Base-by-base conservation (phyloP, 2,113 vertebrate species). In the Pachyramphus minor region DNA sequence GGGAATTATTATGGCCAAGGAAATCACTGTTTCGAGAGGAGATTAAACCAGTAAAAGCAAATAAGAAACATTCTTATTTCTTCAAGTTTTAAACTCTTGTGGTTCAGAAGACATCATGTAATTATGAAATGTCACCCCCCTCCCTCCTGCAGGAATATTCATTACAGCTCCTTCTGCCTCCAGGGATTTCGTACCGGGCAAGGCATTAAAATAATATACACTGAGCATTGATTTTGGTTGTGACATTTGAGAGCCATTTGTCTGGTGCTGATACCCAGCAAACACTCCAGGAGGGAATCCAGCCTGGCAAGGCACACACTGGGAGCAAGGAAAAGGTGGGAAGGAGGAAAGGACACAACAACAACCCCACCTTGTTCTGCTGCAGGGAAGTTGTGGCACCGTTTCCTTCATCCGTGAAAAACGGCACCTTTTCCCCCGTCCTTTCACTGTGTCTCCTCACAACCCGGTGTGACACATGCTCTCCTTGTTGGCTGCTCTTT, bases 101-200 rank as follows among this genome's bases (percentile, higher is more conserved):
- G 52, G 87, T 50, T 95, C 69, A 25, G 72, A 68, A 89, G 63
- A 55, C 77, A 60, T 42, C 35, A 41, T 11, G 3, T 53, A 88
- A 92, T 84, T 74, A 76, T 2, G 17, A 96, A 95, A 79, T 62
- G 82, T 47, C 96, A 83, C 82, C 71, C 82, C 73, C 89, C 64
- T 77, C 69, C 47, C 72, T 45, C n/a, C 84, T 31, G 49, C 66
- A 55, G 58, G 64, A 90, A 88, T 90, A 60, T 66, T 87, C 75
- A 49, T 52, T 25, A 72, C 47, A 66, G 84, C 60, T 84, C 19
- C 62, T 9, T 30, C 79, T 6, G 27, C 42, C 77, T 35, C 71
- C 47, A 14, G 82, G 81, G 78, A 87, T 49, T 90, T 52, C 25
- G 56, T 33, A 66, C 31, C 74, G 83, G 58, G 24, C 5, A 0